Percentiles rank a stretch among this genome's conserved stretches.
Conservation (phyloP, 2,888 invertebrate genomes). For the Dilophus febrilis region DNA sequence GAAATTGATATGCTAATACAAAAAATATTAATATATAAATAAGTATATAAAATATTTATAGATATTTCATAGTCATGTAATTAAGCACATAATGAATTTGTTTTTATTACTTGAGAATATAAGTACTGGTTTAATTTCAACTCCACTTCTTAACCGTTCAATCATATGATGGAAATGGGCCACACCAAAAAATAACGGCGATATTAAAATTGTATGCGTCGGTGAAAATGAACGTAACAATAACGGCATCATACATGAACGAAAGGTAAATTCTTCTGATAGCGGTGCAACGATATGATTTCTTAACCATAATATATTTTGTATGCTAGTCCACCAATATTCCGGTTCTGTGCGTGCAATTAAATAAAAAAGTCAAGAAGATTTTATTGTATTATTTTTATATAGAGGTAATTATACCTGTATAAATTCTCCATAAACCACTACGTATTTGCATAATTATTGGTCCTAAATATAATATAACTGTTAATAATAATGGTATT, state of each 20-base stretch:
- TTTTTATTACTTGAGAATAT: slow-evolving; percentile 48
- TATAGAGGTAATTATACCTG: no score
- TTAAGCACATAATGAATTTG: no score
- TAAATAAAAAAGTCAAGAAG: background rate
- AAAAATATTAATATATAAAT: no score
- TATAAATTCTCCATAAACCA: slow-evolving; percentile 48
- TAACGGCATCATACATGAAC: slow-evolving; percentile 88
- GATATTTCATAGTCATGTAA: no score
- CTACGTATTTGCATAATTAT: slow-evolving; percentile 52
- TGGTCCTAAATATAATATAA: slow-evolving; percentile 69
- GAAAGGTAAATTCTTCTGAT: slow-evolving; percentile 89
- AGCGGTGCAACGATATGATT: slow-evolving; percentile 83
- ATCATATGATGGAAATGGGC: slow-evolving; percentile 87
- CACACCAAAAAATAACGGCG: slow-evolving; percentile 82
- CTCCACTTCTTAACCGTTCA: slow-evolving; percentile 57
- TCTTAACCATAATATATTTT: slow-evolving; percentile 68
- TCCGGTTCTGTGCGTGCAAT: slow-evolving; percentile 38
- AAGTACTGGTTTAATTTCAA: slow-evolving; percentile 49
- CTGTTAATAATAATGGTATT: slow-evolving; percentile 61
- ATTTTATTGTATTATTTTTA: slow-evolving; percentile 14
- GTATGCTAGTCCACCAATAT: slow-evolving; percentile 53
- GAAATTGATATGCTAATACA: slow-evolving; percentile 62
- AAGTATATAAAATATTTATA: no score
- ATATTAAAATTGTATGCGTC: slow-evolving; percentile 58
- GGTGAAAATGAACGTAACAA: slow-evolving; percentile 67